phyloP scores from a whole-genome alignment of 2,797 vertebrate species.

The Odontamblyopus lacepedii region DNA sequence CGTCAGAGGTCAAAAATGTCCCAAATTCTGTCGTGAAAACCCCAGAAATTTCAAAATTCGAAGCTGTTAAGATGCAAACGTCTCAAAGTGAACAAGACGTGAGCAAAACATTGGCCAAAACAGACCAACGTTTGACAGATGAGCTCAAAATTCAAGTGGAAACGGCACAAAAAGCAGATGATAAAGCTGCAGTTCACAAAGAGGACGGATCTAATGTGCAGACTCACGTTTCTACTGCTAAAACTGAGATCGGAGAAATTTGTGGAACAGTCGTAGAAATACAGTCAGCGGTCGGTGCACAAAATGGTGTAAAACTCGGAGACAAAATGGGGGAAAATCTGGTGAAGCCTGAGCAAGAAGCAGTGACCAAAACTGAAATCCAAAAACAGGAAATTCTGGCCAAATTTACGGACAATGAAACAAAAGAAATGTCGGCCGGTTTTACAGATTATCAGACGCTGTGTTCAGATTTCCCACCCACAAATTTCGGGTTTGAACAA shows the following conservation, averaged over 20 bases:
- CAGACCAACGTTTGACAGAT: neutral
- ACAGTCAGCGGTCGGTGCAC: neutral
- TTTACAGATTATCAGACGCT: constrained; percentile 22
- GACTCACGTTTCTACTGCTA: neutral
- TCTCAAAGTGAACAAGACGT: neutral
- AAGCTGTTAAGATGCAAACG: neutral
- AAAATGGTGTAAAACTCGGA: neutral
- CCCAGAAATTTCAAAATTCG: neutral
- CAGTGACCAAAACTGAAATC: neutral
- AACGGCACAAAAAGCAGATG: no score
- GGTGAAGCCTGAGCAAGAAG: neutral
- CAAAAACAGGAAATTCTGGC: neutral
- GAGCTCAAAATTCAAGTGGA: neutral
- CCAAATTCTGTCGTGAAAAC: neutral
- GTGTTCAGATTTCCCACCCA: neutral
- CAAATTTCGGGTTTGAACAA: neutral
- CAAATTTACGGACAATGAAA: neutral
- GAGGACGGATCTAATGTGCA: no score
- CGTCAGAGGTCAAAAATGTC: neutral
- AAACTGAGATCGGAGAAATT: no score
- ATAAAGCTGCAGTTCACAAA: no score
- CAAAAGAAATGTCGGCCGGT: neutral
- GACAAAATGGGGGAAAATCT: neutral
- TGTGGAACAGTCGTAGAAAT: neutral
- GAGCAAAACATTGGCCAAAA: neutral